These are phyloP conservation scores for Sarcophilus harrisii DNA, from an alignment of 2,797 vertebrate species.

Conservation along the genomic window DNA sequence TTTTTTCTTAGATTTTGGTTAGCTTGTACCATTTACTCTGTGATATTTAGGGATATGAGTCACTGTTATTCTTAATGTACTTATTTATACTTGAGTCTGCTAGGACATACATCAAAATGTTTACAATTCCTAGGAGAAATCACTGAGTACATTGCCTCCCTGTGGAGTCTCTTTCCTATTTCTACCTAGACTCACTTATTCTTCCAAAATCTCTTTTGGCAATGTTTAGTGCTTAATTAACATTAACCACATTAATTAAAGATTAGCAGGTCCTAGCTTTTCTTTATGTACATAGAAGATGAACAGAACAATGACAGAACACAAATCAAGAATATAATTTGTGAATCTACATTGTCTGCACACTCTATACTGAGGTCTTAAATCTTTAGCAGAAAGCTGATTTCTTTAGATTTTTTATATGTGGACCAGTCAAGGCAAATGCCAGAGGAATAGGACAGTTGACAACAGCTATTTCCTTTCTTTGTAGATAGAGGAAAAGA, in stretches of 20 bases:
- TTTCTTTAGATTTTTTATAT: background rate
- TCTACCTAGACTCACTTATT: background rate
- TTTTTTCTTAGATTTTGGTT: background rate
- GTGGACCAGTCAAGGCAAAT: background rate
- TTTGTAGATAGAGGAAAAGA: background rate
- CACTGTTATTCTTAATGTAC: background rate
- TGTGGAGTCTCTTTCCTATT: background rate
- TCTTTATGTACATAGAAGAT: background rate
- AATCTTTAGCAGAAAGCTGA: background rate
- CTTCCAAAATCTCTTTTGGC: background rate
- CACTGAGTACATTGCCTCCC: background rate
- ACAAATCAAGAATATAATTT: background rate
- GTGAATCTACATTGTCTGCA: background rate
- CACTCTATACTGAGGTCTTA: background rate
- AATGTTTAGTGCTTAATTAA: background rate
- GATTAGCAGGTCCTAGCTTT: background rate
- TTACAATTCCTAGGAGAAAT: background rate
- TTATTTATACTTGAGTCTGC: background rate
- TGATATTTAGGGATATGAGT: background rate
- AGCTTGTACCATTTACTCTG: background rate
- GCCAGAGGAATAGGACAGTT: background rate
- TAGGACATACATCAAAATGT: background rate
- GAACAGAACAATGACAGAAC: background rate
- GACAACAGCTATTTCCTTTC: background rate
- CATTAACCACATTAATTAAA: background rate